Evolutionary conservation across 2,113 vertebrate genomes (phyloP), one percentile per base, ranked within the genome.

Genomic region (Solenodon paradoxus): DNA sequence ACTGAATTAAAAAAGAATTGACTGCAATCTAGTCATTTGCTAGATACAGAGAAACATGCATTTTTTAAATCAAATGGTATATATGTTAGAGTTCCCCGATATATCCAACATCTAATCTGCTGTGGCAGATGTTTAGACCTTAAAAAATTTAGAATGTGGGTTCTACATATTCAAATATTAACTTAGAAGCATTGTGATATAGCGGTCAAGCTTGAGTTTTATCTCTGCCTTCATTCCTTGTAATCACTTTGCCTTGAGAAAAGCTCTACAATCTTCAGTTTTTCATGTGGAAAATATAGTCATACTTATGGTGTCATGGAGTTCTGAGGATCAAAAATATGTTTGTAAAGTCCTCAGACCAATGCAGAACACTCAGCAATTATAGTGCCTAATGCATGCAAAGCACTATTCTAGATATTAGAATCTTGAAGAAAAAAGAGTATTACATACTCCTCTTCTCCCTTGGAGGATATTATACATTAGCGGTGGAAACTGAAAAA

Each of bases 221-320:
- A 96, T 94, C 51, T 77, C 40, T 64, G 64, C 5, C 40, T 93
- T 88, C 17, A 16, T 7, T 80, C 35, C 28, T 90, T 72, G 3
- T 80, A 83, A 95, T 92, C n/a, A 78, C 66, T 88, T 80, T 90
- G 71, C 64, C 83, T 85, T 42, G 16, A 94, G 80, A 38, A 96
- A 88, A 66, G 53, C 45, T 93, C 72, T 95, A 69, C 96, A 81
- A 94, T 90, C 69, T 92, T 59, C 5, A n/a, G 51, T 63, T 88
- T 77, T 35, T 94, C 19, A 63, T 47, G 89, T 82, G 55, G 81
- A 74, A 81, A 91, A 81, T 28, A 66, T 2, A 87, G 66, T 1
- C 19, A n/a, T 30, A 40, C 28, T 32, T 38, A 9, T 47, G 86
- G 51, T 15, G 68, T 92, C 4, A 17, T 6, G 38, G 30, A 10